These are phyloP conservation scores for Tachypleus tridentatus DNA, from an alignment of 1,140 invertebrate genomes.

Conservation along the genomic window DNA sequence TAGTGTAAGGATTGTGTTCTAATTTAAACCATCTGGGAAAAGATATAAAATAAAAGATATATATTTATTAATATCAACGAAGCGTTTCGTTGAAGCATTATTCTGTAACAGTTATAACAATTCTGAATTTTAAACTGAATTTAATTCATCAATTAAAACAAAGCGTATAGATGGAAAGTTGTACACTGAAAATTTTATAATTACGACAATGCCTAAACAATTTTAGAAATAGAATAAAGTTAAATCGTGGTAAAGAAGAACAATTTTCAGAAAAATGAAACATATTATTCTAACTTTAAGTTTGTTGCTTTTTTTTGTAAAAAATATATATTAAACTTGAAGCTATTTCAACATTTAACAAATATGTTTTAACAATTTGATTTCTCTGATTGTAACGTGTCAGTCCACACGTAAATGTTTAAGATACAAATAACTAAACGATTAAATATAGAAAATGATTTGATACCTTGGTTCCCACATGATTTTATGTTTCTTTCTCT, in stretches of 20 bases:
- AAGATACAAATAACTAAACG: background rate
- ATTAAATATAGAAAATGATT: background rate
- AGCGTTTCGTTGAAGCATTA: too few species aligned
- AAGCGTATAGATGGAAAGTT: background rate
- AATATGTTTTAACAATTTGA: background rate
- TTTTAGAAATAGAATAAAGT: background rate
- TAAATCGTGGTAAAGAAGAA: too few species aligned
- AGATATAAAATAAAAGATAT: background rate
- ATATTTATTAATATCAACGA: constrained; percentile 9
- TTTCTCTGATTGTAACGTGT: background rate
- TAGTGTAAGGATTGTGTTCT: constrained; percentile 58
- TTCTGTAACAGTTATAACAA: background rate
- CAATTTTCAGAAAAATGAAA: background rate
- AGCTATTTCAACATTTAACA: background rate
- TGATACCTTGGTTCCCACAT: constrained; percentile 43
- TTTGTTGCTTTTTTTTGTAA: background rate
- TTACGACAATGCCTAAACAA: background rate
- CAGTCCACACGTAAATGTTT: background rate
- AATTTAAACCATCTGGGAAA: constrained; percentile 67
- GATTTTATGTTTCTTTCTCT: constrained; percentile 49
- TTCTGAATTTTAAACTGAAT: constrained; percentile 1
- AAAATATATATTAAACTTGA: constrained; percentile 3
- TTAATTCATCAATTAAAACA: background rate
- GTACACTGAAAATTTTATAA: background rate
- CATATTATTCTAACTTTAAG: background rate